These are phyloP conservation scores for Hydropotes inermis DNA, from an alignment of 2,113 vertebrate genomes.

Conservation along the genomic window DNA sequence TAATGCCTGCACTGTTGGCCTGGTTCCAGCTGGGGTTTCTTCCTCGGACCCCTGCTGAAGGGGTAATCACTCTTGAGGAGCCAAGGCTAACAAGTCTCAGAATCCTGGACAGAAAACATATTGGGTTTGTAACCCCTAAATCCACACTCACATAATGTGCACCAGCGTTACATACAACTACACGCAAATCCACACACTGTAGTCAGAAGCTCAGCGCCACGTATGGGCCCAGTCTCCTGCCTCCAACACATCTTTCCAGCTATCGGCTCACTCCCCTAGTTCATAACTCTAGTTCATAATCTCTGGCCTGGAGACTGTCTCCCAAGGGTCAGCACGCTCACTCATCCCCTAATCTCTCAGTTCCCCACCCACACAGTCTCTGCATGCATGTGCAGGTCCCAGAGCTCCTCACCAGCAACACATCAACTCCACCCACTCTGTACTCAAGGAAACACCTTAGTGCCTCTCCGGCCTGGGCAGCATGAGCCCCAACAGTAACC, in stretches of 20 bases:
- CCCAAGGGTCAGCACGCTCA: neutral
- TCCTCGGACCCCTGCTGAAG: neutral
- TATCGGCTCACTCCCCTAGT: neutral
- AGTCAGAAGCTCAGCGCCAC: neutral
- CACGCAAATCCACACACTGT: neutral
- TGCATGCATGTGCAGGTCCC: neutral
- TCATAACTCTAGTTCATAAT: no score
- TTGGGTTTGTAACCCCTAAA: neutral
- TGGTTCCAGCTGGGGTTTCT: neutral
- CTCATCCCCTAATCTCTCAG: neutral
- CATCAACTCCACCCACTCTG: neutral
- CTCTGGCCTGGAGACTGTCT: neutral
- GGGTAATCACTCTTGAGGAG: neutral
- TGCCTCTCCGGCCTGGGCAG: neutral
- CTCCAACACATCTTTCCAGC: neutral
- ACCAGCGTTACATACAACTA: no score
- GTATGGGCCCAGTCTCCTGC: neutral
- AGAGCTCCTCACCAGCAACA: neutral
- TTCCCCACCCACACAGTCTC: neutral
- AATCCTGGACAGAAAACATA: neutral
- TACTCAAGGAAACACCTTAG: slow-evolving; percentile 17
- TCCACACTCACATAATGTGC: neutral
- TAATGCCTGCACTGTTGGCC: slow-evolving; percentile 10
- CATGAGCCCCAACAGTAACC: neutral
- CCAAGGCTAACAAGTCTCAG: neutral